Percentiles rank a stretch among this genome's conserved stretches.
Evolutionary conservation across 2,888 invertebrate species (phyloP).

Genomic region (Icerya purchasi): DNA sequence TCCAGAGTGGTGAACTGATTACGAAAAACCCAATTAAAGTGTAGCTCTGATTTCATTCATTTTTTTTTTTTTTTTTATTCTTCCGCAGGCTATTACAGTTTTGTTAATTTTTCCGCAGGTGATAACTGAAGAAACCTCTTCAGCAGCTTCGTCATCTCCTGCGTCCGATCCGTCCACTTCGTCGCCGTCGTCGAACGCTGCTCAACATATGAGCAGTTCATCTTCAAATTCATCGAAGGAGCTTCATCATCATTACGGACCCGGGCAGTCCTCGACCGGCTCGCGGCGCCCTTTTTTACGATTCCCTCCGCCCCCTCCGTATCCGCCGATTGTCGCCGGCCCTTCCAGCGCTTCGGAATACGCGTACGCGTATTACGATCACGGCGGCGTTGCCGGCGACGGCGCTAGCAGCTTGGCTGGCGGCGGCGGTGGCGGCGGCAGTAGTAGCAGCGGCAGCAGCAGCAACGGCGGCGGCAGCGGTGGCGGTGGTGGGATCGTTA

Average conservation of each 20-base stretch:
- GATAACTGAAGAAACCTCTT: neutral
- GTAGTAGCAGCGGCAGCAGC: neutral
- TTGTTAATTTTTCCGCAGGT: neutral
- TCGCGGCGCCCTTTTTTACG: slow-evolving; percentile 31
- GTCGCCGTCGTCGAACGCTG: neutral
- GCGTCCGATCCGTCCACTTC: neutral
- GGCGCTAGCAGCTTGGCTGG: slow-evolving; percentile 9
- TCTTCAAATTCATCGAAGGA: too few relatives aligned
- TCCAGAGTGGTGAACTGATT: too few relatives aligned
- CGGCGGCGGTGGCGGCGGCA: neutral
- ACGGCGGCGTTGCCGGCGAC: slow-evolving; percentile 28
- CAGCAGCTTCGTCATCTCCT: neutral
- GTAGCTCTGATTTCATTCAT: too few relatives aligned
- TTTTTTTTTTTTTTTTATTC: too few relatives aligned
- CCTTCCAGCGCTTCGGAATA: slow-evolving; percentile 32
- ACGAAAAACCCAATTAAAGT: too few relatives aligned
- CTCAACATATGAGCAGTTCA: neutral
- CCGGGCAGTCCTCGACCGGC: slow-evolving; percentile 15
- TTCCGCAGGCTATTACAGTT: too few relatives aligned
- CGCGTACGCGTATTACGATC: slow-evolving; percentile 64
- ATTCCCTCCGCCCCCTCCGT: slow-evolving; percentile 52
- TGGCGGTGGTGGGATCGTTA: neutral
- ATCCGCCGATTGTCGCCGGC: slow-evolving; percentile 30
- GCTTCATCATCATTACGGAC: neutral
- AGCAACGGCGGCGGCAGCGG: neutral